Conservation (phyloP, 1,140 invertebrate genomes). For the Propsilocerus akamusi region DNA sequence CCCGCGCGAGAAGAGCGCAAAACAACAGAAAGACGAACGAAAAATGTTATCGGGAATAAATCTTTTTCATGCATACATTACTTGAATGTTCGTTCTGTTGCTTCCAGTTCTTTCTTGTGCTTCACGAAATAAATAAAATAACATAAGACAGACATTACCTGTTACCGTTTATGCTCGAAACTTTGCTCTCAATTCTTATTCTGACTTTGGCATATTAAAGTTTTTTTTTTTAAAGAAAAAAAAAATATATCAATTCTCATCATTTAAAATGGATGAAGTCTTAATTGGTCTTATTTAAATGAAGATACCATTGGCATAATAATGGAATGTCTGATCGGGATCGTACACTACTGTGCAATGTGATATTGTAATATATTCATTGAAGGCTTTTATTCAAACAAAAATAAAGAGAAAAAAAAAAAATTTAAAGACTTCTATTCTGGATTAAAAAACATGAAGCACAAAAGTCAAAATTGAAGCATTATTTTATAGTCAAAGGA, state of each 20-base stretch:
- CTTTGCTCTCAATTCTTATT: background rate
- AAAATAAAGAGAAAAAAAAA: background rate
- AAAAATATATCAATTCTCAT: background rate
- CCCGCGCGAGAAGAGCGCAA: background rate
- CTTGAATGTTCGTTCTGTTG: background rate
- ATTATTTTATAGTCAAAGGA: too few relatives aligned
- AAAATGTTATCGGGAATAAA: background rate
- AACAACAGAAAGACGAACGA: background rate
- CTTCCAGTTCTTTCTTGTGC: background rate
- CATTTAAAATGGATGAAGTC: background rate
- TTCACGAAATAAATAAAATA: background rate
- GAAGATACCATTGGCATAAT: background rate
- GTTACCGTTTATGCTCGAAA: background rate
- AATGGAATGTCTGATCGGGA: background rate
- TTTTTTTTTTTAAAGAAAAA: background rate
- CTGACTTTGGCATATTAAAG: background rate
- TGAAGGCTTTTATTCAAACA: too few relatives aligned
- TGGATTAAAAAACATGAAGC: too few relatives aligned
- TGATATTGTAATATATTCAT: too few relatives aligned
- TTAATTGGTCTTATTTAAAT: slow-evolving; percentile 4
- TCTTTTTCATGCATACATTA: slow-evolving; percentile 1
- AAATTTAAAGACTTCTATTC: background rate
- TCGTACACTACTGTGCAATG: too few relatives aligned
- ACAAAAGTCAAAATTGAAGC: too few relatives aligned
- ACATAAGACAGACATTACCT: background rate